phyloP scores from a whole-genome alignment of 2,888 invertebrate species.

The Tillus elongatus region DNA sequence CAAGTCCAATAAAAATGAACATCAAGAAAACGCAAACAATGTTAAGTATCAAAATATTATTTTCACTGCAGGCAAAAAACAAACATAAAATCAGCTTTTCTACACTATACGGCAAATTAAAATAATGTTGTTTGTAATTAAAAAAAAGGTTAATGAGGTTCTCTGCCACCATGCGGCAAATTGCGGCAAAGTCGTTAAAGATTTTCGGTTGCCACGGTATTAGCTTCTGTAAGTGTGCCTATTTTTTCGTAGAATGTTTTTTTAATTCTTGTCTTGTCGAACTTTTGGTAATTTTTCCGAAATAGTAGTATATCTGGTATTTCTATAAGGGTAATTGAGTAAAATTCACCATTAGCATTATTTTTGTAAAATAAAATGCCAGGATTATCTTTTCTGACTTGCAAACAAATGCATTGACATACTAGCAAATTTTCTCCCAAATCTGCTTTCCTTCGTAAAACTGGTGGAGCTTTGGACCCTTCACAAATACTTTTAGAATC shows the following conservation, averaged over 20 bases:
- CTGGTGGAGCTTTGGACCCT: background rate
- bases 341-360: background rate
- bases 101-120: background rate
- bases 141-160: background rate
- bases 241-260: background rate
- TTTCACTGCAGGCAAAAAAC: background rate
- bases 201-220: background rate
- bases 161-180: constrained; percentile 1
- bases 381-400: background rate
- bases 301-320: background rate
- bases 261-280: background rate
- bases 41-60: constrained; percentile 1
- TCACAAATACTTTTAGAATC: constrained; percentile 1
- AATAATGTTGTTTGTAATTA: no score
- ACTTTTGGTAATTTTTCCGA: background rate
- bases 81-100: background rate
- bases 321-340: background rate
- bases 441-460: background rate
- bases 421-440: background rate
- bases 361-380: background rate
- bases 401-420: constrained; percentile 1
- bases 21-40: background rate
- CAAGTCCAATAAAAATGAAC: background rate
- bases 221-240: background rate
- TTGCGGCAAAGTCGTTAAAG: constrained; percentile 1